Conservation (phyloP, 2,797 vertebrate genomes). For the Galago senegalensis region DNA sequence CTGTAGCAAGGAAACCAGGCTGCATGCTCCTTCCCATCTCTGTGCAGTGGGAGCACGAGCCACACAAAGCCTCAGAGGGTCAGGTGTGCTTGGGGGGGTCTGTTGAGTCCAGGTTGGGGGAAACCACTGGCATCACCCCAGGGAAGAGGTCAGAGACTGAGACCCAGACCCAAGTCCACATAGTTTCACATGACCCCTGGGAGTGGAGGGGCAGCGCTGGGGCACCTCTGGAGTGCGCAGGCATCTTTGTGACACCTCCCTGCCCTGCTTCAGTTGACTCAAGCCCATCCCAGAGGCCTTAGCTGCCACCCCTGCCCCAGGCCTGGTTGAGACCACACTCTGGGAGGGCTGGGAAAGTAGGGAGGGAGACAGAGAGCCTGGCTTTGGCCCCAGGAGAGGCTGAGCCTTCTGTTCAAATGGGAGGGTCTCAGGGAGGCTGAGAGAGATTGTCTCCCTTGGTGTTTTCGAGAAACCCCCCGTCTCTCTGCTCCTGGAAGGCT, state of each 20-base stretch:
- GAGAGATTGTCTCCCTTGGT: not conserved
- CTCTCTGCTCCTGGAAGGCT: not conserved
- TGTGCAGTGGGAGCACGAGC: not conserved
- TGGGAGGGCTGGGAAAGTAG: not conserved
- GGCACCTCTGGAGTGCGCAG: not conserved
- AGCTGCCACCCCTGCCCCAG: too few species aligned
- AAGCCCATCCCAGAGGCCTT: too few species aligned
- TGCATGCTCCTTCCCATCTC: not conserved
- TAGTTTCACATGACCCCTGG: too few species aligned
- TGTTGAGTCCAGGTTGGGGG: not conserved
- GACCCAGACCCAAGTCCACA: not conserved
- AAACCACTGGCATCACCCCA: not conserved
- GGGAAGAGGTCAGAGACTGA: not conserved
- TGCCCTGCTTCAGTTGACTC: too few species aligned
- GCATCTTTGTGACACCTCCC: not conserved
- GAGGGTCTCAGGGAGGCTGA: not conserved
- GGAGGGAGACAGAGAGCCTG: not conserved
- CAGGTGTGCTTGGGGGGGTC: not conserved
- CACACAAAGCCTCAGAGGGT: not conserved
- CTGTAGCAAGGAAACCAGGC: not conserved
- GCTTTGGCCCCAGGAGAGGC: not conserved
- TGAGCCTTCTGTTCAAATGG: not conserved
- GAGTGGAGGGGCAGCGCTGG: not conserved
- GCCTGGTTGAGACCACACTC: not conserved
- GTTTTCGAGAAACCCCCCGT: not conserved